Percentiles rank a stretch among this genome's conserved stretches.
Evolutionary conservation across 35 echinoderm and acorn worm species (phyloP).

Genomic region (Apostichopus parvimensis): DNA sequence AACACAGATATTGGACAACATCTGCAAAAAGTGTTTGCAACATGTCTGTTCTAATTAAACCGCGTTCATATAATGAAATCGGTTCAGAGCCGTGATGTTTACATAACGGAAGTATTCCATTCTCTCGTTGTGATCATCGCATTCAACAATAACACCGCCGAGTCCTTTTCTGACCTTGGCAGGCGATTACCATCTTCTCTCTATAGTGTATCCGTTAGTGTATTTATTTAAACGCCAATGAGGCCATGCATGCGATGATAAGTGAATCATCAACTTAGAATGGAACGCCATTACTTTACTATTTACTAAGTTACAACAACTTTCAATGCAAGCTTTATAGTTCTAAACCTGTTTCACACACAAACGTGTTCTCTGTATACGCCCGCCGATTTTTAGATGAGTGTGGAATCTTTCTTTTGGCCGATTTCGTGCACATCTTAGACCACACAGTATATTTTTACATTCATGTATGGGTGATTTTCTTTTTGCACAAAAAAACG

Average conservation of each 20-base stretch:
- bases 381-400: too few relatives aligned
- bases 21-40: neutral
- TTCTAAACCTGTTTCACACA: too few relatives aligned
- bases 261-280: too few relatives aligned
- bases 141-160: neutral
- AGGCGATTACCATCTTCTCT: neutral
- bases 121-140: neutral
- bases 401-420: too few relatives aligned
- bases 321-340: too few relatives aligned
- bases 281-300: too few relatives aligned
- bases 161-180: neutral
- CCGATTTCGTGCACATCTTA: too few relatives aligned
- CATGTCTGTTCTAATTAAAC: neutral
- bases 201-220: neutral
- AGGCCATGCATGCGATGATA: neutral
- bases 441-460: too few relatives aligned
- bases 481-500: too few relatives aligned
- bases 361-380: too few relatives aligned
- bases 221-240: neutral
- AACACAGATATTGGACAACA: neutral
- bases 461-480: too few relatives aligned
- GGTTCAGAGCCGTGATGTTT: neutral
- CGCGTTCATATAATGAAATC: neutral
- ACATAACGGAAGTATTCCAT: neutral
- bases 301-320: too few relatives aligned